Percentiles rank a stretch among this genome's conserved stretches.
These are phyloP conservation scores for Eurystomus gularis DNA, from an alignment of 2,113 vertebrate species.

Conservation along the genomic window DNA sequence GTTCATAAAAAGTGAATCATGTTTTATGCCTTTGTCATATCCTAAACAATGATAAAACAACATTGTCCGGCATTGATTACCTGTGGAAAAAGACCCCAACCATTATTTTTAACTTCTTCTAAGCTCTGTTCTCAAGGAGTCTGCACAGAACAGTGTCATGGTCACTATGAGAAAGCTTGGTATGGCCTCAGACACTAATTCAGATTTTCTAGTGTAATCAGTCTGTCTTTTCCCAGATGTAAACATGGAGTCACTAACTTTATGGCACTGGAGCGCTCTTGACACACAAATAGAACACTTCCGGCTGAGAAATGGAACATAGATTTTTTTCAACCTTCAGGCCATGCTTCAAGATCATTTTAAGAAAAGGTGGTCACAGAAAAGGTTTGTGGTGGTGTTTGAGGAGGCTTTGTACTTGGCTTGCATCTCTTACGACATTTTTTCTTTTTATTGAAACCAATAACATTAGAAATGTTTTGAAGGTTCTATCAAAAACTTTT, in stretches of 20 bases:
- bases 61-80: not conserved
- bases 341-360: not conserved
- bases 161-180: not conserved
- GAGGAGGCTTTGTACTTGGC: not conserved
- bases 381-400: not conserved
- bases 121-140: not conserved
- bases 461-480: not conserved
- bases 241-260: not conserved
- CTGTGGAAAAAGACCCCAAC: not conserved
- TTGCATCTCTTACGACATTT: not conserved
- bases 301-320: not conserved
- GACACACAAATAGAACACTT: not conserved
- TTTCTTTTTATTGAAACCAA: not conserved
- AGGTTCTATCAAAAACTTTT: not conserved
- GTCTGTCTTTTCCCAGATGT: not conserved
- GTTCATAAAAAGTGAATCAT: not conserved
- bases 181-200: not conserved
- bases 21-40: not conserved
- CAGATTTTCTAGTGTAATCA: not conserved
- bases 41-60: not conserved
- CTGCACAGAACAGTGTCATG: not conserved
- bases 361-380: not conserved
- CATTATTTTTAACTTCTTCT: not conserved
- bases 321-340: not conserved
- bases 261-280: not conserved